Conservation (phyloP, 1,140 invertebrate genomes). For the Diabrotica undecimpunctata region DNA sequence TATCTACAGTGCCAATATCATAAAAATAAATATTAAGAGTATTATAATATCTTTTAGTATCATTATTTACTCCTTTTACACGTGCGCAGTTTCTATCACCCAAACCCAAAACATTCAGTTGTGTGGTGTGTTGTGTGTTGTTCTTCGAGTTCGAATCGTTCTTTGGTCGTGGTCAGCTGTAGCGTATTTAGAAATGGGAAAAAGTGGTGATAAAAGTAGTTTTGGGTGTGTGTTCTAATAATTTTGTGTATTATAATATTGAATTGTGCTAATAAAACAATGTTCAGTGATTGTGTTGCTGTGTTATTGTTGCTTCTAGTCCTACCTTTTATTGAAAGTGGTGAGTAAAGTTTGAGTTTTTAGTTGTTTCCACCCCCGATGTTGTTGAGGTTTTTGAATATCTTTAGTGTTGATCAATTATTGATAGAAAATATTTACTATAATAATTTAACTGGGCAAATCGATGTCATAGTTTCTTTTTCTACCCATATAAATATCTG, state of each 20-base stretch:
- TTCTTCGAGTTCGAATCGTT: conserved; percentile 3
- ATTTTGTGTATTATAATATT: conserved; percentile 13
- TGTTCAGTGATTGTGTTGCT: conserved; percentile 42
- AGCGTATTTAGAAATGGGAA: conserved; percentile 18
- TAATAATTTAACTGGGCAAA: too few relatives aligned
- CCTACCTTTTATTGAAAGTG: conserved; percentile 18
- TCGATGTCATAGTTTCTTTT: too few relatives aligned
- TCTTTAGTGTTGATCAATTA: neutral
- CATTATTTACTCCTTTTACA: neutral
- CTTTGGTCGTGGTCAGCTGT: conserved; percentile 19
- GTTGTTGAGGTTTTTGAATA: neutral
- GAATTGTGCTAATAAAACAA: conserved; percentile 7
- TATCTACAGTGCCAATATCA: too few relatives aligned
- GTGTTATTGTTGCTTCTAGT: conserved; percentile 17
- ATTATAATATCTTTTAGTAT: too few relatives aligned
- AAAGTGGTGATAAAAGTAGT: conserved; percentile 14
- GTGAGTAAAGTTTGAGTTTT: conserved; percentile 9
- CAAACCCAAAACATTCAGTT: conserved; percentile 5
- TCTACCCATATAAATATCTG: too few relatives aligned
- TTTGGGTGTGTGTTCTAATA: conserved; percentile 19
- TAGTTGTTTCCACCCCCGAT: neutral
- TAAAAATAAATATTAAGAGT: too few relatives aligned
- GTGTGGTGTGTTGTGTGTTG: conserved; percentile 9
- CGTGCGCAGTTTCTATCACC: conserved; percentile 9
- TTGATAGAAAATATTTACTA: too few relatives aligned